Base-by-base conservation (phyloP, 2,797 vertebrate species). In the Hypotaenidia philippensis region DNA sequence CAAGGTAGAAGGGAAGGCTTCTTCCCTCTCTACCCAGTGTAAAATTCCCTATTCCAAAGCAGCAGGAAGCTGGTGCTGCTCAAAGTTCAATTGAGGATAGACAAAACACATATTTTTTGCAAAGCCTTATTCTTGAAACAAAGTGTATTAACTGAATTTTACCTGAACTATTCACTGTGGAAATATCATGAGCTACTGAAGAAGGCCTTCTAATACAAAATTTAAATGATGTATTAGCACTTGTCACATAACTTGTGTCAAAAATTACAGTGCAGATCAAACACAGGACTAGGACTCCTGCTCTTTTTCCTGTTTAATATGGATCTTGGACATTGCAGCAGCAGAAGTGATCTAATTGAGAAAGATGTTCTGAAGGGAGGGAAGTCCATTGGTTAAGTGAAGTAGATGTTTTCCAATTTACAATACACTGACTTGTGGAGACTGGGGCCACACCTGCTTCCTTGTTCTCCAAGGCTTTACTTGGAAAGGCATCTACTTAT, bases 191-290 rank as follows among this genome's bases (percentile, higher is more conserved):
- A 86, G 83, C 15, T 32, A 27, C 29, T 31, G 41, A 75, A 70
- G 38, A 49, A 63, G 10, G 8, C 1, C 32, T 83, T 89, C 53
- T 57, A 55, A 81, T 40, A 41, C 36, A 66, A 68, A 94, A 63
- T 38, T 44, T 57, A 74, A 77, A 56, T 34, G 10, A 21, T 15
- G n/a, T 38, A 8, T 72, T 79, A 59, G 31, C n/a, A 36, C 13
- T 12, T 66, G 76, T 63, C 17, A 59, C 11, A 3, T 74, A 61
- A 72, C 0, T 0, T 11, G 6, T 59, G 45, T 63, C 40, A 64
- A 44, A 88, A 93, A 21, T 66, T 29, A 50, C 17, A 26, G 38
- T 41, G 10, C 15, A 17, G 16, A 61, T 85, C 61, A 71, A 75
- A 36, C 31, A 14, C 22, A 74, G 23, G 13, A 7, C 6, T 4